Evolutionary conservation across 2,888 invertebrate species (phyloP).

Genomic region (Enchytraeus crypticus): DNA sequence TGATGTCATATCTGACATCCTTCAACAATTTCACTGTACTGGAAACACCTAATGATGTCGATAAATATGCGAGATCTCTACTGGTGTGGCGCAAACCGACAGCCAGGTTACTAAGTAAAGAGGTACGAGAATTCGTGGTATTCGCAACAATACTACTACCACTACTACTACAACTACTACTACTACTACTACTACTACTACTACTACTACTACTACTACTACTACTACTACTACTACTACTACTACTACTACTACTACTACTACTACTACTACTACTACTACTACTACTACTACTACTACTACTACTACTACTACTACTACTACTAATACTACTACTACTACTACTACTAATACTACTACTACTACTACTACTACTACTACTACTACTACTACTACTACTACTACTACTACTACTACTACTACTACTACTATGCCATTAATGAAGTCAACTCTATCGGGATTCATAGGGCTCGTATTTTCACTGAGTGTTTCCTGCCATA

Average conservation of each 20-base stretch:
- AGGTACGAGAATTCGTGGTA: neutral
- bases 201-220: slow-evolving; percentile 11
- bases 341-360: too few species aligned
- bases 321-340: too few species aligned
- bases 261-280: slow-evolving; percentile 1
- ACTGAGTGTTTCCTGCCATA: too few species aligned
- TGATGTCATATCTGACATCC: too few species aligned
- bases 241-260: slow-evolving; percentile 3
- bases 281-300: slow-evolving; percentile 4
- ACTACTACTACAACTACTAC: slow-evolving; percentile 6
- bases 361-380: slow-evolving; percentile 3
- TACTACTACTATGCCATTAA: neutral
- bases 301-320: too few species aligned
- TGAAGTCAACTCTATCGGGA: too few species aligned
- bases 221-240: slow-evolving; percentile 5
- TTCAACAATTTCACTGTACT: too few species aligned
- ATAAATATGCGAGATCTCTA: too few species aligned
- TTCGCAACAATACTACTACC: neutral
- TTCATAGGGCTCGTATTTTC: too few species aligned
- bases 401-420: slow-evolving; percentile 9
- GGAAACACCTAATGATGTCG: too few species aligned
- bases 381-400: slow-evolving; percentile 8
- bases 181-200: slow-evolving; percentile 13
- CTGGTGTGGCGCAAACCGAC: too few species aligned
- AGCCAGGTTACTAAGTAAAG: too few species aligned